Conservation (phyloP, 2,113 vertebrate genomes). For the Oreochromis aureus region DNA sequence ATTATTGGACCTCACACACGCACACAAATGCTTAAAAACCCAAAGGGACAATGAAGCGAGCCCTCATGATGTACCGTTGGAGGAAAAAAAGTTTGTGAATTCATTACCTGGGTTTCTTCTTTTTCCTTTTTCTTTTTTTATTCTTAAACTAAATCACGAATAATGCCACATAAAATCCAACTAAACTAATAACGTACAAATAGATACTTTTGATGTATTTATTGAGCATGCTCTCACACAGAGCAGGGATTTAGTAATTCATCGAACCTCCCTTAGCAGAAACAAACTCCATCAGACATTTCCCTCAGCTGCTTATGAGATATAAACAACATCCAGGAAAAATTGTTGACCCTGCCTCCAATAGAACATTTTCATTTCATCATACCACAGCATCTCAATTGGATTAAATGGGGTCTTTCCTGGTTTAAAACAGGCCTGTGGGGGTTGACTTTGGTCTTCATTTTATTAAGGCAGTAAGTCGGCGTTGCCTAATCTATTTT, state of each 20-base stretch:
- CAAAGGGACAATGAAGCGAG: neutral
- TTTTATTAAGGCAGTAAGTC: neutral
- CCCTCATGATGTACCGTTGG: neutral
- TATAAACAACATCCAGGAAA: neutral
- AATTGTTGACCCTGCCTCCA: neutral
- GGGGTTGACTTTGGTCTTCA: neutral
- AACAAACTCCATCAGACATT: neutral
- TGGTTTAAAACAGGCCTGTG: neutral
- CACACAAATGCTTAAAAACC: neutral
- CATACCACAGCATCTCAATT: neutral
- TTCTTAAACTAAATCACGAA: neutral
- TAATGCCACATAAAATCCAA: neutral
- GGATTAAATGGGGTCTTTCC: neutral
- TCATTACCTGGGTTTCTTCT: neutral
- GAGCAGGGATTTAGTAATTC: neutral
- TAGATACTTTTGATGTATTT: neutral
- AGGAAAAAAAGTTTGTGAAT: neutral
- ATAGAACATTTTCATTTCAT: neutral
- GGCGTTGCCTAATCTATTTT: neutral
- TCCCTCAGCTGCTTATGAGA: neutral
- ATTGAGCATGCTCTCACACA: neutral
- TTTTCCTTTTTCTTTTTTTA: neutral
- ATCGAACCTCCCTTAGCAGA: neutral
- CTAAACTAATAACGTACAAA: neutral
- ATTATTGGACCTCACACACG: neutral